Conservation (phyloP, 2,113 vertebrate genomes). For the Misgurnus anguillicaudatus region DNA sequence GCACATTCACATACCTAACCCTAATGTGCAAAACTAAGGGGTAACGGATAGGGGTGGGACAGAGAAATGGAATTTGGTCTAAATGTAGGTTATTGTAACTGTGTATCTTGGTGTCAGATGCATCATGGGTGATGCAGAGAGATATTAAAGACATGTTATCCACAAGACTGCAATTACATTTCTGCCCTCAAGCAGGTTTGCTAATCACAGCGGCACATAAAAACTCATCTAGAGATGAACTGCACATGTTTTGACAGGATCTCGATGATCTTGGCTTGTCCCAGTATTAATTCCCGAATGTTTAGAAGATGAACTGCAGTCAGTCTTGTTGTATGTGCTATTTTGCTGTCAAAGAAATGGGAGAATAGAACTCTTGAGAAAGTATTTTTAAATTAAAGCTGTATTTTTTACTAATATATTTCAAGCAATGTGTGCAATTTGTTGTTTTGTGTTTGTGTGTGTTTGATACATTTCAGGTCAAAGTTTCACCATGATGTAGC, state of each 20-base stretch:
- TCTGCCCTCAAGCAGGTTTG: not conserved
- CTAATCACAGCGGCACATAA: not conserved
- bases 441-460: not conserved
- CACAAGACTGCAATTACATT: not conserved
- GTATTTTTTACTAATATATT: not conserved
- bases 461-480: not conserved
- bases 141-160: not conserved
- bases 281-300: not conserved
- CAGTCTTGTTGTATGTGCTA: not conserved
- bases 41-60: too few relatives aligned
- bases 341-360: not conserved
- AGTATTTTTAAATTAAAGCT: not conserved
- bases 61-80: too few relatives aligned
- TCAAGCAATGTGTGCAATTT: not conserved
- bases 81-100: not conserved
- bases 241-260: not conserved
- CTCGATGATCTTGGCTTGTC: not conserved
- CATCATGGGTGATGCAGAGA: not conserved
- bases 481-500: slow-evolving; percentile 7
- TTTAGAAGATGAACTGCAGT: not conserved
- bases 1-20: too few relatives aligned
- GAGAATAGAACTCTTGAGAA: not conserved
- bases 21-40: too few relatives aligned
- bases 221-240: not conserved
- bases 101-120: not conserved